Evolutionary conservation across 2,888 invertebrate species (phyloP).

Genomic region (Bellardia pandia): DNA sequence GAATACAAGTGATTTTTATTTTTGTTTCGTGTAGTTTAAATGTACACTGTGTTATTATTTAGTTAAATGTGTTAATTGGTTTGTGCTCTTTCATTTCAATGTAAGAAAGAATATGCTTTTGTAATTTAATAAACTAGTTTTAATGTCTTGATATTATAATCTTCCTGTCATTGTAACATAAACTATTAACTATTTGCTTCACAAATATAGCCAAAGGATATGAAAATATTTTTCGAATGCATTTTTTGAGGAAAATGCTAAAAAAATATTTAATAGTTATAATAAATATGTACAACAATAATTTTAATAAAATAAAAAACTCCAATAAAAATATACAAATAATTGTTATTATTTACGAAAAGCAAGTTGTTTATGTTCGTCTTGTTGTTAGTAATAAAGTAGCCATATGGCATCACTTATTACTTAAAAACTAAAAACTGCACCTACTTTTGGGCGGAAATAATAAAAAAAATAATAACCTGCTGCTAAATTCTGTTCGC

Average conservation of each 20-base stretch:
- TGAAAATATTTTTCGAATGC: conserved; percentile 45
- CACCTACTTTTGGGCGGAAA: not conserved
- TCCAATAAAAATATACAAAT: not conserved
- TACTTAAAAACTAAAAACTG: not conserved
- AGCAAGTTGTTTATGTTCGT: not conserved
- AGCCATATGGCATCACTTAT: not conserved
- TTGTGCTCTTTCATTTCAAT: conserved; percentile 23
- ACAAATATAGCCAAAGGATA: conserved; percentile 51
- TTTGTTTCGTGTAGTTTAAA: conserved; percentile 14
- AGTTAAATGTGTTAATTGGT: conserved; percentile 49
- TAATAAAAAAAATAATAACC: not conserved
- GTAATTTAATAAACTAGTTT: conserved; percentile 29
- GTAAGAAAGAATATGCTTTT: conserved; percentile 32
- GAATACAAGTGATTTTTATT: conserved; percentile 60
- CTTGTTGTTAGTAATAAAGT: not conserved
- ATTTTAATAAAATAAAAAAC: not conserved
- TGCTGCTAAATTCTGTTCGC: not conserved
- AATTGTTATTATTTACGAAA: not conserved
- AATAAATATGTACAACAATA: conserved; percentile 1
- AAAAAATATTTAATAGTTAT: not conserved
- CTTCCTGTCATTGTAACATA: conserved; percentile 19
- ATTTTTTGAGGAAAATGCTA: conserved; percentile 24
- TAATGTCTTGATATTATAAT: conserved; percentile 22
- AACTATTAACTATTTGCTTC: conserved; percentile 10
- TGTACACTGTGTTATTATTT: conserved; percentile 36